A percentile compares a stretch with the other conserved stretches of the same genome.
Evolutionary conservation across 37 sponge, comb jelly and placozoan species (phyloP).

Genomic region (Dysidea cf. avara): DNA sequence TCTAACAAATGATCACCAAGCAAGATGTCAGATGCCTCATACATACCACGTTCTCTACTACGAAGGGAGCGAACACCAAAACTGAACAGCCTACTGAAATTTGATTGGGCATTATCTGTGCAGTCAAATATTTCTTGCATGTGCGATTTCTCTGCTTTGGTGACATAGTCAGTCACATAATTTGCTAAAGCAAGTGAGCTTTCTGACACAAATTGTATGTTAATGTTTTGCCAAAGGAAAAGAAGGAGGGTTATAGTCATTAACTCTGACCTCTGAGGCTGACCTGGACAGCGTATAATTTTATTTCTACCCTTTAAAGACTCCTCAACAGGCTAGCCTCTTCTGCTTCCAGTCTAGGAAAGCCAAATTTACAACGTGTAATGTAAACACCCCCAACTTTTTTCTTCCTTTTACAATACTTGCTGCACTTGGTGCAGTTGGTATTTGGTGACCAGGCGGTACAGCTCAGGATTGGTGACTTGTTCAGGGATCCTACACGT

Average conservation of each 20-base stretch:
- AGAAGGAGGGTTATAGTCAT: slow-evolving; percentile 52
- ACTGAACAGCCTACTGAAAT: slow-evolving; percentile 6
- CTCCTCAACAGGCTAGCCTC: slow-evolving; percentile 4
- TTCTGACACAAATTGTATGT: slow-evolving; percentile 45
- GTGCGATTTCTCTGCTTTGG: slow-evolving; percentile 40
- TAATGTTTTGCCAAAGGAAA: slow-evolving; percentile 41
- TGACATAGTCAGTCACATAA: slow-evolving; percentile 48
- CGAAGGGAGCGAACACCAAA: slow-evolving; percentile 6
- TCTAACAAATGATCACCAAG: slow-evolving; percentile 11
- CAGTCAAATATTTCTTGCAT: slow-evolving; percentile 39
- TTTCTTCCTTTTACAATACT: slow-evolving; percentile 26
- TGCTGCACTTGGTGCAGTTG: slow-evolving; percentile 32
- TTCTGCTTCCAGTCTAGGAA: slow-evolving; percentile 18
- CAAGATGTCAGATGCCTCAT: neutral
- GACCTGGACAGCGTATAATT: slow-evolving; percentile 15
- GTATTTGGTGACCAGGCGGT: slow-evolving; percentile 43
- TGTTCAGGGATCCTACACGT: slow-evolving; percentile 57
- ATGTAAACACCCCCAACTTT: slow-evolving; percentile 15
- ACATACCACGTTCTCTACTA: neutral
- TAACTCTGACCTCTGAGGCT: slow-evolving; percentile 14
- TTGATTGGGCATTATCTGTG: neutral
- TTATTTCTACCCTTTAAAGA: slow-evolving; percentile 10
- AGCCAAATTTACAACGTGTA: slow-evolving; percentile 26
- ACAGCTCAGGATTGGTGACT: slow-evolving; percentile 44
- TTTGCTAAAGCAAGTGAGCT: slow-evolving; percentile 34